Percentiles rank a stretch among this genome's conserved stretches.
Evolutionary conservation across 2,113 vertebrate species (phyloP).

Genomic region (Siphamia tubifer): DNA sequence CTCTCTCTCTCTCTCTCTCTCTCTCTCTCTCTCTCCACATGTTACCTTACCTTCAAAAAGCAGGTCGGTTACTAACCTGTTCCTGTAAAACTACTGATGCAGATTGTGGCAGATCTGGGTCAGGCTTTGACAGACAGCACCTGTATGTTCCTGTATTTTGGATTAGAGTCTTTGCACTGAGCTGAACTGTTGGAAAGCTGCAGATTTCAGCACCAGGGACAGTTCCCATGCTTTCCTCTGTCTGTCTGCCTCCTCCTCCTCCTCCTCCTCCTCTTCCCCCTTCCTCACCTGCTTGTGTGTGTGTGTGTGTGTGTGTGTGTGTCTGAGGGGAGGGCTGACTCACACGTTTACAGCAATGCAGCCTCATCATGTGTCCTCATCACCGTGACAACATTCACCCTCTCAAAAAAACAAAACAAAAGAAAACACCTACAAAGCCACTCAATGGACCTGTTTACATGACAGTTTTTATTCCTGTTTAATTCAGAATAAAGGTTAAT

Average conservation of each 20-base stretch:
- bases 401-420: too few relatives aligned
- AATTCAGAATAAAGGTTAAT: too few relatives aligned
- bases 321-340: slow-evolving; percentile 67
- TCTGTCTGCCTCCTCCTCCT: neutral
- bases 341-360: slow-evolving; percentile 73
- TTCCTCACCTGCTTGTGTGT: slow-evolving; percentile 2
- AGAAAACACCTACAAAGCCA: too few relatives aligned
- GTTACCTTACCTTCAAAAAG: neutral
- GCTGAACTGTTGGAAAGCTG: slow-evolving; percentile 31
- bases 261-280: neutral
- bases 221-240: slow-evolving; percentile 51
- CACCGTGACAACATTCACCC: slow-evolving; percentile 48
- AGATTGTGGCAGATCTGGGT: slow-evolving; percentile 17
- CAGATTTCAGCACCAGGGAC: slow-evolving; percentile 73
- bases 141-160: neutral
- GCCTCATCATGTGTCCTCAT: slow-evolving; percentile 73
- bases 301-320: slow-evolving; percentile 36
- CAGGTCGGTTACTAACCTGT: slow-evolving; percentile 16
- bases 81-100: neutral
- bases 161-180: neutral
- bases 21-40: too few relatives aligned
- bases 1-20: too few relatives aligned
- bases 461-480: too few relatives aligned
- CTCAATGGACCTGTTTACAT: too few relatives aligned
- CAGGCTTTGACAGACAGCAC: slow-evolving; percentile 12